Evolutionary conservation across 2,888 invertebrate genomes (phyloP).

Genomic region (Taenaris catops): DNA sequence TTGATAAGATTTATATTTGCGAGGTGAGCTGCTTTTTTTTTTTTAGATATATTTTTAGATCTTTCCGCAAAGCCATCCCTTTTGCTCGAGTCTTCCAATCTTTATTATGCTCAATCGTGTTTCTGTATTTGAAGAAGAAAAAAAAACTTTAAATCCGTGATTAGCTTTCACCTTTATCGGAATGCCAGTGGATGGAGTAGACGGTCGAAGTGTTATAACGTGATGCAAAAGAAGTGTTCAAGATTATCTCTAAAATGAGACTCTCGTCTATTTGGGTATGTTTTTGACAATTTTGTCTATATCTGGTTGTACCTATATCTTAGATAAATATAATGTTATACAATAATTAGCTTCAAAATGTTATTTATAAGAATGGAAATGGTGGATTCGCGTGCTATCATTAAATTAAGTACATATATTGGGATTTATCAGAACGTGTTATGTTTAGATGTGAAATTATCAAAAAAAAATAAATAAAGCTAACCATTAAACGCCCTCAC

Average conservation of each 20-base stretch:
- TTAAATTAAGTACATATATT: slow-evolving; percentile 14
- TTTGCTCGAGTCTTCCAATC: slow-evolving; percentile 61
- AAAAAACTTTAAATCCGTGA: slow-evolving; percentile 18
- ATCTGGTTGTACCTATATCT: slow-evolving; percentile 40
- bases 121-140: no score
- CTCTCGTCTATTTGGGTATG: slow-evolving; percentile 36
- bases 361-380: slow-evolving; percentile 28
- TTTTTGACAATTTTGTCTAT: slow-evolving; percentile 44
- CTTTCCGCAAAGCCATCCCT: slow-evolving; percentile 25
- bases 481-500: no score
- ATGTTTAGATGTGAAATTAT: no score
- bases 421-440: slow-evolving; percentile 16
- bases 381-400: slow-evolving; percentile 45
- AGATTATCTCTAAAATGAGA: slow-evolving; percentile 36
- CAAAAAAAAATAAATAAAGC: no score
- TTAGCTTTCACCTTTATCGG: slow-evolving; percentile 12
- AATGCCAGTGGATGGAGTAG: slow-evolving; percentile 7
- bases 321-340: slow-evolving; percentile 38
- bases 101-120: slow-evolving; percentile 42
- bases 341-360: slow-evolving; percentile 44
- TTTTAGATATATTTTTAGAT: slow-evolving; percentile 17
- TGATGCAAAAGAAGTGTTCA: slow-evolving; percentile 51
- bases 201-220: slow-evolving; percentile 24
- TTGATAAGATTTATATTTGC: slow-evolving; percentile 18
- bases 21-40: slow-evolving; percentile 13